Base-by-base conservation (phyloP, 2,113 vertebrate genomes). In the Eleginops maclovinus region DNA sequence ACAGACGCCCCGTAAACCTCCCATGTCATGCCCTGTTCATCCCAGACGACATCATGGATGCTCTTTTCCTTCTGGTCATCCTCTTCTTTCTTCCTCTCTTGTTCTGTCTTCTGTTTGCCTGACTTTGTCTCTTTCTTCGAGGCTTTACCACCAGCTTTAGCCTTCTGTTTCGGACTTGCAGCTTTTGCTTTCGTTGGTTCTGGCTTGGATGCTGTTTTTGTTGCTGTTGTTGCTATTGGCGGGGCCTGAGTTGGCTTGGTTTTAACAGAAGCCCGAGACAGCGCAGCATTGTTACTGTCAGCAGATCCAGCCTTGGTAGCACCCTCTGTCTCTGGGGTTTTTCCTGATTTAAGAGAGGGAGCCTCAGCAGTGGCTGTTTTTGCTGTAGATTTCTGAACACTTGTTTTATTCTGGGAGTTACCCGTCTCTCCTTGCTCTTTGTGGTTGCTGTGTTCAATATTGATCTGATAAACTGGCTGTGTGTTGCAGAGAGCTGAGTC, bases 21-120 rank as follows among this genome's bases (percentile, higher is more conserved):
- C 98, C 98, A 99, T 0, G 98, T 99, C 98, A 99, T 99, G 65
- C 98, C 98, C 81, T 99, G 97, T 70, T 99, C 98, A 0, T 99
- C 98, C 98, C 98, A 99, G 51, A 97, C 91, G 0, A 99, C 98
- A 24, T 99, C 98, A 3, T 97, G 94, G 71, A 99, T 75, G 0
- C 93, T 93, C 78, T 97, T 98, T 53, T 75, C 91, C 67, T 93
- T 95, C 44, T 96, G 93, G 82, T 95, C 91, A 90, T 86, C 55
- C 72, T 93, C 66, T 75, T 94, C 1, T 36, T 87, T 22, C 2
- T 75, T 41, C 87, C 72, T 53, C 88, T 91, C 9, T 5, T 82
- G 58, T 79, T 93, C 86, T 21, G 61, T 54, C 40, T 72, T 87
- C 90, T 84, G 83, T 77, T 93, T 89, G 92, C 0, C 68, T 16